Base-by-base conservation (phyloP, 2,797 vertebrate species). In the Crenuchus spilurus region DNA sequence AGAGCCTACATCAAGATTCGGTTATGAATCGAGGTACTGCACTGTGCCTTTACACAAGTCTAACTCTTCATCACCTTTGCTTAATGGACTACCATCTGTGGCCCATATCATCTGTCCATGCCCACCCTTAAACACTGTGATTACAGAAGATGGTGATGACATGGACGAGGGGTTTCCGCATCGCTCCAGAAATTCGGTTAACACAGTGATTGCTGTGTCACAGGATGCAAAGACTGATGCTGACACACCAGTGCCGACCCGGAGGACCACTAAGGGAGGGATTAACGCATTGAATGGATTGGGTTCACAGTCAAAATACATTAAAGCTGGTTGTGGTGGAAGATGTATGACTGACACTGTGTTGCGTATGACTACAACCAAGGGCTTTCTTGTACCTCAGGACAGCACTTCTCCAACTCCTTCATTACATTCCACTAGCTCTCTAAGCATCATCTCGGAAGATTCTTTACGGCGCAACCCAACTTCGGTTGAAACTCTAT, bases 291-390 rank as follows among this genome's bases (percentile, higher is more conserved):
- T 51, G 20, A 46, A 39, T 61, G 62, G 58, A 24, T 39, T 76
- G 31, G 35, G 64, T 4, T 55, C 51, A 4, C 57, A 68, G 10
- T 22, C 31, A 10, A 35, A 51, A 18, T 74, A 58, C 20, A 78
- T 79, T 0, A 87, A 90, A 14, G 90, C 87, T 82, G 88, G 83
- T 35, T 85, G 84, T 0, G 86, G 81, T 0, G 88, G 89, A 58
- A 85, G 89, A 70, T 90, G 88, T 22, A 87, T 88, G 76, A 88
- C 88, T 16, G 86, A 87, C 68, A 88, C 89, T 0, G 87, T 90
- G 28, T 90, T 89, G 63, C 82, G 90, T 0, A 80, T 88, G 4
- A 89, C 90, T 4, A 83, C 85, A 0, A 44, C 86, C 0, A 88
- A 90, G 78, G 90, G 91, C 76, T 85, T 87, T 0, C 74, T 85